Evolutionary conservation across 2,113 vertebrate genomes (phyloP).

Genomic region (Myrmecophaga tridactyla): DNA sequence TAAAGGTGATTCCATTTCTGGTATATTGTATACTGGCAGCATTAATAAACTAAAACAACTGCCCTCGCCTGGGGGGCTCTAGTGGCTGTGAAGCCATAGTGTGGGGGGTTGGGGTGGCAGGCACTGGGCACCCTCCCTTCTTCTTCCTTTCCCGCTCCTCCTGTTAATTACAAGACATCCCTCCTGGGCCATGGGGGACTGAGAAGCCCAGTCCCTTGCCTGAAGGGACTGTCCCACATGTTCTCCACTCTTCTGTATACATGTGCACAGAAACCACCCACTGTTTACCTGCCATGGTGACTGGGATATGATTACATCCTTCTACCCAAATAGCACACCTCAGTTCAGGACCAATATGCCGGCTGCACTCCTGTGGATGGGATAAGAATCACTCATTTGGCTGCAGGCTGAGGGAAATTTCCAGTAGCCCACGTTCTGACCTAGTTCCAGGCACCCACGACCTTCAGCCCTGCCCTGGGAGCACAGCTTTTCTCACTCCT

Average conservation of each 20-base stretch:
- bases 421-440: slow-evolving; percentile 14
- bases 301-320: not conserved
- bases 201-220: not conserved
- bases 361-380: not conserved
- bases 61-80: too few species aligned
- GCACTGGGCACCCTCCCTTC: rapidly evolving
- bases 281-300: not conserved
- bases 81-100: not conserved
- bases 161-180: not conserved
- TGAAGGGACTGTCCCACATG: too few species aligned
- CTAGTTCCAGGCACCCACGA: not conserved
- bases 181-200: too few species aligned
- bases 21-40: too few species aligned
- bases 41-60: too few species aligned
- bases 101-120: too few species aligned
- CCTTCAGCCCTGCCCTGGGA: not conserved
- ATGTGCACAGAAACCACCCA: too few species aligned
- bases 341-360: not conserved
- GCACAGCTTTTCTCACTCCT: not conserved
- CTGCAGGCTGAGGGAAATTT: slow-evolving; percentile 33
- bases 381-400: not conserved
- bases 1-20: too few species aligned
- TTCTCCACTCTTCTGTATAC: too few species aligned
- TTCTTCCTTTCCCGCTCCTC: not conserved
- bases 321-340: not conserved